Conservation (phyloP, 2,888 invertebrate genomes). For the Falcaria lacertinaria region DNA sequence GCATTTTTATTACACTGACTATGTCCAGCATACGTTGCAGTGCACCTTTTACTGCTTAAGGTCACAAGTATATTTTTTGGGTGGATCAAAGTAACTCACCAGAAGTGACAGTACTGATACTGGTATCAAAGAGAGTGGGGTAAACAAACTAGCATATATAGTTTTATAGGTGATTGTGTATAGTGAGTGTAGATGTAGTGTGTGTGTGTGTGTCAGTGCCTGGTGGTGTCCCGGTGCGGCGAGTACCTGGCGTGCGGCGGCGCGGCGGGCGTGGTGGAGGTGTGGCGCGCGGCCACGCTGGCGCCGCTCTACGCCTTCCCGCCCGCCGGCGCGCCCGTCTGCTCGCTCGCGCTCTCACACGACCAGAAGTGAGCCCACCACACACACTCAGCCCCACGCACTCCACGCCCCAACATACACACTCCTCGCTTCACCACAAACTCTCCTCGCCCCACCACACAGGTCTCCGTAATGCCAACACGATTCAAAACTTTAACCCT, state of each 20-base stretch:
- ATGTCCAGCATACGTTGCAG: no score
- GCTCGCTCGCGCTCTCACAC: constrained; percentile 96
- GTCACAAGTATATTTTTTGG: no score
- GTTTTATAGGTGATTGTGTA: no score
- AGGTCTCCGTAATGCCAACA: background rate
- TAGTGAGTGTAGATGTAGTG: background rate
- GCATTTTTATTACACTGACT: no score
- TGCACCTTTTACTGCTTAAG: no score
- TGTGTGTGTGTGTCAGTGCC: constrained; percentile 81
- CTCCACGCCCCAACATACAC: background rate
- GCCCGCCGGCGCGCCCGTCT: constrained; percentile 96
- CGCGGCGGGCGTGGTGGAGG: constrained; percentile 97
- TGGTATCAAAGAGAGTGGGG: no score
- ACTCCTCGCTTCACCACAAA: background rate
- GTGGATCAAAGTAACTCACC: no score
- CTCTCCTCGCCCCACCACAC: background rate
- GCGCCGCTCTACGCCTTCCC: constrained; percentile 98
- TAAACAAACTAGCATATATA: no score
- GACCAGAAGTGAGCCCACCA: constrained; percentile 94
- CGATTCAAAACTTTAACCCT: no score
- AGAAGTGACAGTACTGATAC: no score
- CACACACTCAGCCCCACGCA: background rate
- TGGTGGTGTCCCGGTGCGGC: constrained; percentile 97
- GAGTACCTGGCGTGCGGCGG: constrained; percentile 99
- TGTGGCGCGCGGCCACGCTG: constrained; percentile 98